Evolutionary conservation across 2,113 vertebrate genomes (phyloP).

Genomic region (Glareola pratincola): DNA sequence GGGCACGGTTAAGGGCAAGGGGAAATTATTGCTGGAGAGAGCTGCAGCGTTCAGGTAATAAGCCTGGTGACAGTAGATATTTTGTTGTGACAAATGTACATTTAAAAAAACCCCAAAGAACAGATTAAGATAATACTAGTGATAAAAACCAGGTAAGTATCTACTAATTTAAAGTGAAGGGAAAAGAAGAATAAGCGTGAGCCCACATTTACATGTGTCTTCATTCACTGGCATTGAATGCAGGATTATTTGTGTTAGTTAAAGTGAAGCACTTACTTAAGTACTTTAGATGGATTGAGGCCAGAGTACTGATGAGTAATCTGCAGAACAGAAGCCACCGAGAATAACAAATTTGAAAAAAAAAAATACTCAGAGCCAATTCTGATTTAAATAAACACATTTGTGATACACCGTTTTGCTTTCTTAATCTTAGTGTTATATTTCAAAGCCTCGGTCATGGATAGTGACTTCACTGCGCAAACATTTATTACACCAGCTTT

Average conservation of each 20-base stretch:
- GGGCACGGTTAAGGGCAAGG: not conserved
- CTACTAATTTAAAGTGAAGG: not conserved
- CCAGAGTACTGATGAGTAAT: slow-evolving; percentile 43
- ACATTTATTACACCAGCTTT: not conserved
- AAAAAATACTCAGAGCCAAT: not conserved
- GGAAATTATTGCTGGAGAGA: not conserved
- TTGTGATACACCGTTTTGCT: not conserved
- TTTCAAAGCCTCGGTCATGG: not conserved
- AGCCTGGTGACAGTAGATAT: not conserved
- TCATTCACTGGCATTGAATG: not conserved
- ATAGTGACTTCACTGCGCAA: not conserved
- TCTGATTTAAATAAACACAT: slow-evolving; percentile 19
- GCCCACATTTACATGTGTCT: not conserved
- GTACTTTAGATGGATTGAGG: slow-evolving; percentile 30
- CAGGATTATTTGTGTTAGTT: slow-evolving; percentile 40
- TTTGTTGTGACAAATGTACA: not conserved
- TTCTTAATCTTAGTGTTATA: not conserved
- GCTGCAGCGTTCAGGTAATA: not conserved
- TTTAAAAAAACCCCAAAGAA: not conserved
- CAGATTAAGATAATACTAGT: not conserved
- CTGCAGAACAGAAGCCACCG: not conserved
- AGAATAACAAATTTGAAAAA: not conserved
- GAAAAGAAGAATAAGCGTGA: not conserved
- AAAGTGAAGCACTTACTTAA: slow-evolving; percentile 44
- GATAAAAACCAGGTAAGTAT: not conserved